Conservation (phyloP, 1,140 invertebrate genomes). For the Drepana arcuata region DNA sequence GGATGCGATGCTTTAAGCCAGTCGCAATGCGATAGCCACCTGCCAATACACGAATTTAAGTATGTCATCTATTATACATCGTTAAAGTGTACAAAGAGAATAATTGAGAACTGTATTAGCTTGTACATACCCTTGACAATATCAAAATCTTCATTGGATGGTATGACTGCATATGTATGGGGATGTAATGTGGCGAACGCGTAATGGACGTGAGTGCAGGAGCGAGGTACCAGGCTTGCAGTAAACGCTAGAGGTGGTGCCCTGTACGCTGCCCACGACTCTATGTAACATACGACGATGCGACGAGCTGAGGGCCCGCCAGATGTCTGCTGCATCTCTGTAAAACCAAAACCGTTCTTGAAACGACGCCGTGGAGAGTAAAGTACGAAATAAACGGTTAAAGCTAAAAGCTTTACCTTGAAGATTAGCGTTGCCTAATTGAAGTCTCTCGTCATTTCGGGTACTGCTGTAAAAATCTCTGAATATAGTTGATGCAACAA, state of each 20-base stretch:
- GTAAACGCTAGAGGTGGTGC: constrained; percentile 78
- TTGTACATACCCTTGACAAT: constrained; percentile 71
- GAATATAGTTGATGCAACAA: constrained; percentile 4
- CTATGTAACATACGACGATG: constrained; percentile 78
- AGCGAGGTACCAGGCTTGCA: constrained; percentile 78
- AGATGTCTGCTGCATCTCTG: constrained; percentile 52
- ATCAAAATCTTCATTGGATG: constrained; percentile 74
- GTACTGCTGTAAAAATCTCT: constrained; percentile 34
- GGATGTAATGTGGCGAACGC: constrained; percentile 82
- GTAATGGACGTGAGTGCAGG: constrained; percentile 87
- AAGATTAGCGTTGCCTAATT: constrained; percentile 55
- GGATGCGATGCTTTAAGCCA: constrained; percentile 64
- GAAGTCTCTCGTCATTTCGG: constrained; percentile 41
- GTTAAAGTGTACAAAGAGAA: no score
- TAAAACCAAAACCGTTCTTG: no score
- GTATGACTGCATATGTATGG: constrained; percentile 73
- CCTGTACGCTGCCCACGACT: constrained; percentile 78
- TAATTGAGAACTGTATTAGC: no score
- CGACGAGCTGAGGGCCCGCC: constrained; percentile 25
- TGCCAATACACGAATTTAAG: no score
- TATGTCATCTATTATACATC: no score
- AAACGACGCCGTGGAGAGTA: no score
- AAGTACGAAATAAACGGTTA: no score
- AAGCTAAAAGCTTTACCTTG: constrained; percentile 33
- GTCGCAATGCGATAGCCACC: constrained; percentile 72